Evolutionary conservation across 2,113 vertebrate species (phyloP).

Genomic region (Seriola aureovittata): DNA sequence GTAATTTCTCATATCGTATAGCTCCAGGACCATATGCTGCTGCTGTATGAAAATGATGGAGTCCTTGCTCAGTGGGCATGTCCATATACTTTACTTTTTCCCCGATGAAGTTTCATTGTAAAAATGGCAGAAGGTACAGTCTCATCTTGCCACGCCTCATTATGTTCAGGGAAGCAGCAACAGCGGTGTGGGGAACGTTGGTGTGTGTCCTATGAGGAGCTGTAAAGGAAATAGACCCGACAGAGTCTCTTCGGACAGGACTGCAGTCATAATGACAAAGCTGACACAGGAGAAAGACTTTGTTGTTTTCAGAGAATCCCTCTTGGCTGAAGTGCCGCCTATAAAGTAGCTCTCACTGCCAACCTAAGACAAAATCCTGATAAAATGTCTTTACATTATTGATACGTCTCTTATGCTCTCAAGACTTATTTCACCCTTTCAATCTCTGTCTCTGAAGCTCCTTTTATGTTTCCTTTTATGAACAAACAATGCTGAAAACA

Average conservation of each 20-base stretch:
- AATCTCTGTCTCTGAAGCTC: constrained; percentile 14
- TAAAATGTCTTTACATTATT: constrained; percentile 55
- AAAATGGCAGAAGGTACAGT: constrained; percentile 47
- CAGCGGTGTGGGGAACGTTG: not conserved
- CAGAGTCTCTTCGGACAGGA: constrained; percentile 11
- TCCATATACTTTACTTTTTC: constrained; percentile 37
- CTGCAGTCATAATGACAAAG: constrained; percentile 5
- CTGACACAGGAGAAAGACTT: constrained; percentile 20
- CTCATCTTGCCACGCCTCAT: constrained; percentile 52
- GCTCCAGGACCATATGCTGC: constrained; percentile 42
- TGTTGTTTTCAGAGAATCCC: constrained; percentile 21
- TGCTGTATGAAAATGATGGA: constrained; percentile 29
- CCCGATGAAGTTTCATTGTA: constrained; percentile 14
- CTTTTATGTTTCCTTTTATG: constrained; percentile 38
- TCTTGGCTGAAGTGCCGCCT: constrained; percentile 8
- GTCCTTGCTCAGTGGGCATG: constrained; percentile 26
- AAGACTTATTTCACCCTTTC: constrained; percentile 10
- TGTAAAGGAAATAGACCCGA: constrained; percentile 37
- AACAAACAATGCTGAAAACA: not conserved
- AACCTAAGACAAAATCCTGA: constrained; percentile 28
- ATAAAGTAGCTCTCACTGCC: constrained; percentile 3
- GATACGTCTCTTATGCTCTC: constrained; percentile 20
- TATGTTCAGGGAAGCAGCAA: constrained; percentile 34
- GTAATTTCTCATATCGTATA: constrained; percentile 37
- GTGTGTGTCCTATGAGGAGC: constrained; percentile 25